Base-by-base conservation (phyloP, 2,888 invertebrate genomes). In the Diarsia rubi region DNA sequence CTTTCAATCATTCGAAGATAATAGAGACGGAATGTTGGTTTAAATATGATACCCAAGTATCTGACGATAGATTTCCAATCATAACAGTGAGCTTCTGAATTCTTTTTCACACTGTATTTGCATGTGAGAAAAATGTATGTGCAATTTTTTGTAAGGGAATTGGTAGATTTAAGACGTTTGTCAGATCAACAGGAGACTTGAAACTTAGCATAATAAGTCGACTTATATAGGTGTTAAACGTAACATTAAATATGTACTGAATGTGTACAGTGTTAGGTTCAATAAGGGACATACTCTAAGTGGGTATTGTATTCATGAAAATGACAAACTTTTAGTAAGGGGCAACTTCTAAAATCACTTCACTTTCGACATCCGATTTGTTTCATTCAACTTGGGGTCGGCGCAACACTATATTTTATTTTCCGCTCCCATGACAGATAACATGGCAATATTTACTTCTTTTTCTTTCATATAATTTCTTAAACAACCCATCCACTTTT, bases 161-260 rank as follows among this genome's bases (percentile, higher is more conserved):
- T 84, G 81, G 69, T 84, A 84, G 45, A 59, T 59, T 63, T 82
- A 84, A 81, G 59, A 59, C 31, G 44, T 75, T 24, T 80, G 60
- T 70, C 80, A 69, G 54, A 83, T 65, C 42, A 70, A 45, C 27
- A 69, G 44, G 68, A 74, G 67, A 81, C 81, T 80, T 68, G 31
- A 37, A 62, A 65, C 31, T 44, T 65, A 62, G 52, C 62, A 65
- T 62, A 68, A 57, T 81, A 79, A 73, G 49, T 47, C 24, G 8
- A 64, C 37, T 57, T 49, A 52, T 44, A 21, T 66, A 64, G 44
- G 8, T 66, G n/a, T 52, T 77, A 42, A 24, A 31, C 16, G 19
- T 57, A 9, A 27, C 19, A 59, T 59, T 31, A 59, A 27, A 59
- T 31, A 31, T 19, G 31, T 9, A 31, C 31, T 59, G 11, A 59